These are phyloP conservation scores for Tetropium fuscum DNA, from an alignment of 2,888 invertebrate genomes.

Conservation along the genomic window DNA sequence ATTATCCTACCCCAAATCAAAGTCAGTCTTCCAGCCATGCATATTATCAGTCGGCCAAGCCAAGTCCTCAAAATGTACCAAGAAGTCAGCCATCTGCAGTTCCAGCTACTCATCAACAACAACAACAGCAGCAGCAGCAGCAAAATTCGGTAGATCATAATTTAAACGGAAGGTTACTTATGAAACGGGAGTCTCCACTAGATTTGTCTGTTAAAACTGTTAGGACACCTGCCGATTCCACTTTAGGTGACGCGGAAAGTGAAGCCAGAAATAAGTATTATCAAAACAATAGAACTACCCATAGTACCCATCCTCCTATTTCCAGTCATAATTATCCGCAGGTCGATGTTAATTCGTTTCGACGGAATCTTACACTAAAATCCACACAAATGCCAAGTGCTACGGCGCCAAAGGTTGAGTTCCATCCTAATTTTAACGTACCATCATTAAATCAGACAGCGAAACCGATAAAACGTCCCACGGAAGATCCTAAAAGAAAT, in stretches of 20 bases:
- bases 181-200: slow-evolving; percentile 82
- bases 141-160: slow-evolving; percentile 32
- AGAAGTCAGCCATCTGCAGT: slow-evolving; percentile 29
- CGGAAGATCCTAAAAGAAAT: slow-evolving; percentile 27
- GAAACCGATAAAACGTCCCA: slow-evolving; percentile 15
- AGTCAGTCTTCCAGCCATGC: slow-evolving; percentile 61
- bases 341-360: slow-evolving; percentile 55
- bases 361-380: slow-evolving; percentile 53
- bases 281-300: slow-evolving; percentile 47
- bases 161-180: slow-evolving; percentile 47
- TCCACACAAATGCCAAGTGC: slow-evolving; percentile 58
- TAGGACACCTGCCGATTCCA: slow-evolving; percentile 89
- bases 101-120: slow-evolving; percentile 23
- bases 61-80: slow-evolving; percentile 37
- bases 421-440: slow-evolving; percentile 79
- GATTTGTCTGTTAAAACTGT: slow-evolving; percentile 92
- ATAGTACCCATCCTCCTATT: slow-evolving; percentile 63
- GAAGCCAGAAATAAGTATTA: slow-evolving; percentile 53
- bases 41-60: slow-evolving; percentile 50
- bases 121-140: too few species aligned
- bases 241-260: slow-evolving; percentile 77
- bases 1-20: slow-evolving; percentile 57
- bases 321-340: slow-evolving; percentile 53
- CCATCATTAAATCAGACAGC: slow-evolving; percentile 51
- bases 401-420: slow-evolving; percentile 81